Percentiles rank a stretch among this genome's conserved stretches.
phyloP scores from a whole-genome alignment of 2,888 invertebrate genomes.

The Andrena fulva region DNA sequence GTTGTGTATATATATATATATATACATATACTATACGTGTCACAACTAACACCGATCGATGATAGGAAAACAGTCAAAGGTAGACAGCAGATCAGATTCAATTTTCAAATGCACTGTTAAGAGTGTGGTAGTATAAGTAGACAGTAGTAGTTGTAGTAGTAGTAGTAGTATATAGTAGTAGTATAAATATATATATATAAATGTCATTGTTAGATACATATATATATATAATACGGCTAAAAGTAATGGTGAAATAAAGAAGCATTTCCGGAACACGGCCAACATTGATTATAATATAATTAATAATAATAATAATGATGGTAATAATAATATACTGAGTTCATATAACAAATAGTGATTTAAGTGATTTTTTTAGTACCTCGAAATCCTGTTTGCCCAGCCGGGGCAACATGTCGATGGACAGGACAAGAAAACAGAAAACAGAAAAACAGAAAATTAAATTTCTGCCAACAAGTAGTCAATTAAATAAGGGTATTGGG shows the following conservation, averaged over 20 bases:
- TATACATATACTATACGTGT: conserved; percentile 69
- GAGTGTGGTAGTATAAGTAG: conserved; percentile 64
- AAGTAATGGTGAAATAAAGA: conserved; percentile 76
- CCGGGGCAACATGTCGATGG: conserved; percentile 87
- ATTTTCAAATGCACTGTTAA: conserved; percentile 79
- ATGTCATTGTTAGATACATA: conserved; percentile 30
- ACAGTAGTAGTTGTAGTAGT: conserved; percentile 43
- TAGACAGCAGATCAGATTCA: conserved; percentile 80
- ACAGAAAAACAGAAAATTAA: conserved; percentile 86
- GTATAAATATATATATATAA: conserved; percentile 48
- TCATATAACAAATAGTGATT: conserved; percentile 82
- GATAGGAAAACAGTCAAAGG: conserved; percentile 79
- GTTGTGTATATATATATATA: neutral
- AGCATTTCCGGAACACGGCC: conserved; percentile 83
- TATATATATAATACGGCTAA: conserved; percentile 68
- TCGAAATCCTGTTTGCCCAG: conserved; percentile 93
- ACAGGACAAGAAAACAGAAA: conserved; percentile 90
- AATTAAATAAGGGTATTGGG: conserved; percentile 35
- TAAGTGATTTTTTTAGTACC: conserved; percentile 87
- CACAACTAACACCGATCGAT: conserved; percentile 82
- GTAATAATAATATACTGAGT: conserved; percentile 68
- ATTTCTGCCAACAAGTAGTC: conserved; percentile 66
- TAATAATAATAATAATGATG: conserved; percentile 64
- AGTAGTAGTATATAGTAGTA: conserved; percentile 55
- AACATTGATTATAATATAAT: conserved; percentile 79